Evolutionary conservation across 2,888 invertebrate genomes (phyloP).

Genomic region (Ophioninae sp.): DNA sequence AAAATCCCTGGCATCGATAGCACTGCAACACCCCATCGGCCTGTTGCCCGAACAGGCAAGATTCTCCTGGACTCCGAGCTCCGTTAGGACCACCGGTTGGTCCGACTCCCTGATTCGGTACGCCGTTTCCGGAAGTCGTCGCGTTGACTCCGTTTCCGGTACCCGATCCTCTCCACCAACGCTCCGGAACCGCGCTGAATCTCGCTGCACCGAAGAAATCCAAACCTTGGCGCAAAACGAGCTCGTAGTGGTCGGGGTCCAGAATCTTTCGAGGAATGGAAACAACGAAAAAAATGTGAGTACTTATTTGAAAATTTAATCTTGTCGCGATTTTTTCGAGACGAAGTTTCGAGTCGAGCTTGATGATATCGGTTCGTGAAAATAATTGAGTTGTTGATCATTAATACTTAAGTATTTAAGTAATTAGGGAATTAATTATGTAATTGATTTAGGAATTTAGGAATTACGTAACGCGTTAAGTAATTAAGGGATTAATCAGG

Average conservation of each 20-base stretch:
- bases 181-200: slow-evolving; percentile 80
- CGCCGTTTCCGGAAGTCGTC: slow-evolving; percentile 57
- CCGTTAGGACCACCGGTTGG: slow-evolving; percentile 43
- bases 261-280: slow-evolving; percentile 73
- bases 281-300: no score
- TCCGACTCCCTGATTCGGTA: slow-evolving; percentile 48
- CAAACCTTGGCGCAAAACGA: slow-evolving; percentile 81
- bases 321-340: no score
- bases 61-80: slow-evolving; percentile 49
- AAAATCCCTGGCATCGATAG: slow-evolving; percentile 83
- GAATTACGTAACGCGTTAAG: no score
- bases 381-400: no score
- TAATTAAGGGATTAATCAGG: no score
- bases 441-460: no score
- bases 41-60: slow-evolving; percentile 67
- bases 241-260: slow-evolving; percentile 80
- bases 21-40: slow-evolving; percentile 82
- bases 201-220: slow-evolving; percentile 82
- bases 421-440: no score
- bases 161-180: slow-evolving; percentile 73
- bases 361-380: no score
- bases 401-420: no score
- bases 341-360: no score
- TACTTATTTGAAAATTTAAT: no score
- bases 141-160: slow-evolving; percentile 41